phyloP scores from a whole-genome alignment of 1,140 invertebrate species.

The Pseudobourletiella spinata region DNA sequence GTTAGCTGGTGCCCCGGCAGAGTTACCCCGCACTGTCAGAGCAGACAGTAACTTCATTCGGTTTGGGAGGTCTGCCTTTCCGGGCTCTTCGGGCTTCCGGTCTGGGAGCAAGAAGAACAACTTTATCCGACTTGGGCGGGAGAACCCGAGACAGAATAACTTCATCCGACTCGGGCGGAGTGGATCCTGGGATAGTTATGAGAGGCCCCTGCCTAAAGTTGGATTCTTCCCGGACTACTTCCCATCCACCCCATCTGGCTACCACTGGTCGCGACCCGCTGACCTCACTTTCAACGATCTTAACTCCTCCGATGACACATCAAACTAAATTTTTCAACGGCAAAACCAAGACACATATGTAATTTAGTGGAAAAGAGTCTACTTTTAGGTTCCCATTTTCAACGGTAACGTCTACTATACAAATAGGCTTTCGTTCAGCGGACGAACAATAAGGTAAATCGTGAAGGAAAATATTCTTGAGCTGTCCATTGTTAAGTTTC shows the following conservation, averaged over 20 bases:
- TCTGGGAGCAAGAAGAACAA: constrained; percentile 32
- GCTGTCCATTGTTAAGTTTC: no score
- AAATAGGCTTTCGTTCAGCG: no score
- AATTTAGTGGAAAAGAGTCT: no score
- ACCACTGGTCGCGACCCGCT: not conserved
- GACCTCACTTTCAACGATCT: no score
- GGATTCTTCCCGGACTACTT: constrained; percentile 11
- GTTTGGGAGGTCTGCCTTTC: constrained; percentile 36
- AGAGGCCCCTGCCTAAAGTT: not conserved
- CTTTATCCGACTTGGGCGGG: constrained; percentile 37
- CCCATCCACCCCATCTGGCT: not conserved
- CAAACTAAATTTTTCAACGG: no score
- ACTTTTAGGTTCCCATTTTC: no score
- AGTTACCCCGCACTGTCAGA: constrained; percentile 27
- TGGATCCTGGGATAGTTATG: constrained; percentile 12
- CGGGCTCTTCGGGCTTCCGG: not conserved
- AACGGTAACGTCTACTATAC: no score
- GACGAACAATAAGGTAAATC: no score
- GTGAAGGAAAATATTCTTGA: no score
- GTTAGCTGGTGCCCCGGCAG: not conserved
- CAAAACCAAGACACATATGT: no score
- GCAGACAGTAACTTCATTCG: constrained; percentile 38
- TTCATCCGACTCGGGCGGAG: constrained; percentile 35
- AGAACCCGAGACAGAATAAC: constrained; percentile 32
- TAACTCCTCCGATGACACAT: no score